Evolutionary conservation across 1,140 invertebrate genomes (phyloP), one percentile per base, ranked within the genome.

Genomic region (Gonatopus flavifemur): DNA sequence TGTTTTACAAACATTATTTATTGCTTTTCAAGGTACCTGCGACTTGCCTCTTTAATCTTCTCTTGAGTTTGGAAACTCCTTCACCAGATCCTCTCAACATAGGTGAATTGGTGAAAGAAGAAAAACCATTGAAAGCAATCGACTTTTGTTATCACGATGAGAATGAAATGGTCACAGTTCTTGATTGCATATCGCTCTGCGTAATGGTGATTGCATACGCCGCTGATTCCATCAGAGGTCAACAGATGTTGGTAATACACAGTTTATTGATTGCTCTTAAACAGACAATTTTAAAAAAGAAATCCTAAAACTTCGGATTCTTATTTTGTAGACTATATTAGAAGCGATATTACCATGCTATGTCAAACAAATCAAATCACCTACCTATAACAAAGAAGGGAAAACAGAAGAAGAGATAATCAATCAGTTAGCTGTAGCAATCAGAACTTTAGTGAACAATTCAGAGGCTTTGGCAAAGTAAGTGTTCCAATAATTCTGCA

Each of bases 161-260:
- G 67, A 89, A 93, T 35, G 94, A 97, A 77, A 92, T 94, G 80
- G 91, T 97, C 16, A 91, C 89, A 7, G 90, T 98, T 2, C 74
- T 97, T 21, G 94, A 98, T 72, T 95, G 92, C 58, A 94, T 97
- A 59, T 94, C 93, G 4, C 82, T 96, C 16, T 97, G 93, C 70
- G 95, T 98, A 0, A 98, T 98, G 84, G 96, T 99, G 0, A 92
- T 98, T 12, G 94, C 95, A 1, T 99, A 98, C 78, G 91, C 96
- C 1, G 90, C 96, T 12, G 96, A 98, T 77, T 96, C 95, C 35
- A 85, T 91, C 38, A 81, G 98, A 55, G 94, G 94, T 28, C 93
- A 96, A 74, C 97, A 99, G 79, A 99, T 99, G 96, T 80, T 99
- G 70, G 90, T 91, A 74, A 82, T n/a, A n/a, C n/a, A n/a, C n/a